A percentile compares a stretch with the other conserved stretches of the same genome.
Evolutionary conservation across 2,888 invertebrate species (phyloP).

Genomic region (Odontothrips loti): DNA sequence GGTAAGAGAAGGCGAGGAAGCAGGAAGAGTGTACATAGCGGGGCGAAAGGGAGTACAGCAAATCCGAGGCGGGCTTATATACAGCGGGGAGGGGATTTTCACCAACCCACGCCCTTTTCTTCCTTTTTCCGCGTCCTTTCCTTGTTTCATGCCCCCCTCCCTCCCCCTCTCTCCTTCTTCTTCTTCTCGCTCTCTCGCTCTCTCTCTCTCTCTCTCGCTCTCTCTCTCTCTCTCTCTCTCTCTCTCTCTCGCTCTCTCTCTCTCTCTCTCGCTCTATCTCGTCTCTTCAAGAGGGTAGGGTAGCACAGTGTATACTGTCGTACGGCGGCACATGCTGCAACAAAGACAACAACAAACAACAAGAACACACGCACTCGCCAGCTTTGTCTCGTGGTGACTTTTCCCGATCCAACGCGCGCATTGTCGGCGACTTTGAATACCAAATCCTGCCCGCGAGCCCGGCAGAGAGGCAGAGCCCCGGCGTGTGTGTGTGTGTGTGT

Average conservation of each 20-base stretch:
- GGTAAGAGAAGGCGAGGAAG: too few relatives aligned
- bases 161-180: neutral
- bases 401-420: neutral
- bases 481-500: too few relatives aligned
- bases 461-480: too few relatives aligned
- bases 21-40: too few relatives aligned
- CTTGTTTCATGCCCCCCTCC: neutral
- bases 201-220: neutral
- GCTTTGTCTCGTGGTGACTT: slow-evolving; percentile 10
- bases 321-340: too few relatives aligned
- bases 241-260: neutral
- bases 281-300: neutral
- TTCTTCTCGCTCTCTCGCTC: neutral
- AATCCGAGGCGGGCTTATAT: too few relatives aligned
- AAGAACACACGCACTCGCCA: neutral
- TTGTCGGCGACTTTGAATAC: slow-evolving; percentile 15
- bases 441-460: neutral
- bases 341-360: too few relatives aligned
- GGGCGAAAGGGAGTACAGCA: too few relatives aligned
- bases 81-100: too few relatives aligned
- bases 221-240: neutral
- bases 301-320: too few relatives aligned
- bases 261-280: neutral
- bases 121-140: neutral
- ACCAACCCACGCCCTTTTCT: neutral